Evolutionary conservation across 2,888 invertebrate species (phyloP).

Genomic region (Microlaimidae sp.): DNA sequence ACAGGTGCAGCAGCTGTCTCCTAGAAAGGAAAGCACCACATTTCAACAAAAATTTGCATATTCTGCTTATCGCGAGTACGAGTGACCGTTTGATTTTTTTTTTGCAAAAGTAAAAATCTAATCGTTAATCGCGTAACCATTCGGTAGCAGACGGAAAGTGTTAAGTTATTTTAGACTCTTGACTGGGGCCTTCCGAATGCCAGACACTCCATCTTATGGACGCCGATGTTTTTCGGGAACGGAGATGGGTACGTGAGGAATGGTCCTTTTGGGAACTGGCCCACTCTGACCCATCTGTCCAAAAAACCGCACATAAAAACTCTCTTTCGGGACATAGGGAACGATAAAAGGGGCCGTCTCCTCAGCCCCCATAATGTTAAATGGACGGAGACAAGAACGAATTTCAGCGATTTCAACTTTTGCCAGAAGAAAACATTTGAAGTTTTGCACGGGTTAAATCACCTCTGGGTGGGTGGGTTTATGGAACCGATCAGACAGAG

Average conservation of each 20-base stretch:
- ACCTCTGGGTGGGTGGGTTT: slow-evolving; percentile 34
- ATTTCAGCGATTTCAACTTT: slow-evolving; percentile 27
- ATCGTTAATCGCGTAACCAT: too few relatives aligned
- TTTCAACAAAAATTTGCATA: too few relatives aligned
- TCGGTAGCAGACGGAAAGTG: neutral
- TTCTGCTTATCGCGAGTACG: too few relatives aligned
- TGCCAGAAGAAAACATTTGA: slow-evolving; percentile 33
- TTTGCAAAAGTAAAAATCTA: neutral
- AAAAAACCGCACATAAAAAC: neutral
- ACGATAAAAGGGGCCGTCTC: neutral
- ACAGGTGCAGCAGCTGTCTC: too few relatives aligned
- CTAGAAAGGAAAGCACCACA: too few relatives aligned
- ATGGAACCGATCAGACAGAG: slow-evolving; percentile 31
- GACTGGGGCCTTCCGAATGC: slow-evolving; percentile 28
- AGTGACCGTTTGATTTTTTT: slow-evolving; percentile 21
- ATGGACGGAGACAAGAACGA: slow-evolving; percentile 24
- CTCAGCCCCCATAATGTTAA: slow-evolving; percentile 19
- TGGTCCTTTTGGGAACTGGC: slow-evolving; percentile 12
- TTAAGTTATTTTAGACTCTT: neutral
- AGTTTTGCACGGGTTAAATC: slow-evolving; percentile 28
- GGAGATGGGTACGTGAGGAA: slow-evolving; percentile 27
- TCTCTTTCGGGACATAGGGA: neutral
- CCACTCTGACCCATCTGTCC: neutral
- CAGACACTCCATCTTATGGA: slow-evolving; percentile 29
- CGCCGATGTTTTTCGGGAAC: slow-evolving; percentile 29